Evolutionary conservation across 2,113 vertebrate genomes (phyloP).

Genomic region (Lophius piscatorius): DNA sequence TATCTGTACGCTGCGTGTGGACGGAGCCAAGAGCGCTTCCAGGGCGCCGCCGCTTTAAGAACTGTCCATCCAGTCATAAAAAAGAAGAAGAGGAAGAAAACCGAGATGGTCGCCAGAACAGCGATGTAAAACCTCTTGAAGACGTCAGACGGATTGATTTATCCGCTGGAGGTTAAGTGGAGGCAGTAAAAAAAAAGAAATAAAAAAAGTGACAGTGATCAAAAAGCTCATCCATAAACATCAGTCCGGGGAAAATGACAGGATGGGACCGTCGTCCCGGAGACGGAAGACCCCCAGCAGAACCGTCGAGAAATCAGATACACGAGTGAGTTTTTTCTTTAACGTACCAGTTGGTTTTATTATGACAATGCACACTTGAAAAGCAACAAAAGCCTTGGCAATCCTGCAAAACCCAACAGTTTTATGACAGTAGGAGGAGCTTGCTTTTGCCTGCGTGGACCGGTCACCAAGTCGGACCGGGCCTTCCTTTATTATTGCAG

Average conservation of each 20-base stretch:
- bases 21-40: slow-evolving; percentile 34
- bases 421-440: slow-evolving; percentile 26
- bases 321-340: slow-evolving; percentile 18
- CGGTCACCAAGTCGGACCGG: slow-evolving; percentile 45
- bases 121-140: slow-evolving; percentile 17
- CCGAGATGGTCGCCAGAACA: slow-evolving; percentile 11
- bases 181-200: slow-evolving; percentile 44
- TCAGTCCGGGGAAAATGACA: slow-evolving; percentile 16
- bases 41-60: slow-evolving; percentile 45
- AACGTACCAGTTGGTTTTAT: slow-evolving; percentile 72
- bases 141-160: slow-evolving; percentile 44
- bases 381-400: slow-evolving; percentile 72
- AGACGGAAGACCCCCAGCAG: no score
- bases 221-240: slow-evolving; percentile 50
- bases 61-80: slow-evolving; percentile 25
- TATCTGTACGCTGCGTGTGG: slow-evolving; percentile 34
- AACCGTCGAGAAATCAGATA: neutral
- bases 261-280: no score
- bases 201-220: slow-evolving; percentile 42
- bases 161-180: slow-evolving; percentile 53
- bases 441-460: slow-evolving; percentile 46
- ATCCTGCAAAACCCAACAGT: slow-evolving; percentile 50
- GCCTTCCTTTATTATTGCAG: slow-evolving; percentile 86
- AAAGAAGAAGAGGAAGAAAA: neutral
- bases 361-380: slow-evolving; percentile 73